Conservation (phyloP, 1,140 invertebrate species). For the Rhopalosiphum padi region DNA sequence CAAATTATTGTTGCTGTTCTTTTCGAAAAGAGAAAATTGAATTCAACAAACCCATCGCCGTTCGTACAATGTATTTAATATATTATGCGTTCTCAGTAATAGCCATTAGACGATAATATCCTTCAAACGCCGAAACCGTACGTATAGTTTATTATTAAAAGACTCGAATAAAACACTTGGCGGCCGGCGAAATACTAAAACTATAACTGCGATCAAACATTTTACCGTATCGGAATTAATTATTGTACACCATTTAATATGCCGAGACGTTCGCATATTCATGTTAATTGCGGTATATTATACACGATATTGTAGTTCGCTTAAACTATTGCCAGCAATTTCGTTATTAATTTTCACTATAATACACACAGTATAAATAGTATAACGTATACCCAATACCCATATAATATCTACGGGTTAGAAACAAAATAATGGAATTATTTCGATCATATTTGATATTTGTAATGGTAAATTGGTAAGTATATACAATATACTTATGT, state of each 20-base stretch:
- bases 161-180: not conserved
- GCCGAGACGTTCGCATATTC: conserved; percentile 19
- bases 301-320: too few relatives aligned
- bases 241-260: not conserved
- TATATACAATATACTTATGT: too few relatives aligned
- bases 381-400: too few relatives aligned
- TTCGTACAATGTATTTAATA: not conserved
- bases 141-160: not conserved
- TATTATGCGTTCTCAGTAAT: not conserved
- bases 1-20: not conserved
- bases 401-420: not conserved
- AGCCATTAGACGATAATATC: not conserved
- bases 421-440: not conserved
- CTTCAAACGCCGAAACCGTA: not conserved
- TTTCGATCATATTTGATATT: not conserved
- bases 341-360: not conserved
- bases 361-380: not conserved
- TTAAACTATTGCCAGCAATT: not conserved
- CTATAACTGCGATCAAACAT: not conserved
- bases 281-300: not conserved
- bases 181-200: not conserved
- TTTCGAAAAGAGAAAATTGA: not conserved
- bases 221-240: not conserved
- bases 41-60: not conserved
- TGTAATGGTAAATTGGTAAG: too few relatives aligned